A percentile compares a stretch with the other conserved stretches of the same genome.
Evolutionary conservation across 2,797 vertebrate genomes (phyloP).

Genomic region (Taeniopygia guttata): DNA sequence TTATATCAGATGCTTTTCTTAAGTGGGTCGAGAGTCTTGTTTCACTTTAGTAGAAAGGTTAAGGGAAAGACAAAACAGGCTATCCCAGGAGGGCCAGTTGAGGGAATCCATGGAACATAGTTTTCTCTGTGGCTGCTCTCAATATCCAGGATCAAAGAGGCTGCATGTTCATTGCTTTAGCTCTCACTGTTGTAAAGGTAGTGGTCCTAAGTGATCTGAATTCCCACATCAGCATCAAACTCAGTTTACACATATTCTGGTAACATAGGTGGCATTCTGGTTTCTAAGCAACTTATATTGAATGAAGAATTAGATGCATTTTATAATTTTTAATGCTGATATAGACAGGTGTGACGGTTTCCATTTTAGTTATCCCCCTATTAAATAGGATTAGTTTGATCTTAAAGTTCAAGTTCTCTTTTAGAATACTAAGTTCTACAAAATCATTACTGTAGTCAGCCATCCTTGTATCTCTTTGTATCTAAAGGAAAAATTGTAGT

Average conservation of each 20-base stretch:
- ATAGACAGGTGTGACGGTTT: neutral
- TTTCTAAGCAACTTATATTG: neutral
- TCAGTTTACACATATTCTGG: neutral
- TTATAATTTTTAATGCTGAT: conserved; percentile 30
- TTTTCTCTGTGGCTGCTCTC: neutral
- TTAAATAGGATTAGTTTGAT: conserved; percentile 46
- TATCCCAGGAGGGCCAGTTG: neutral
- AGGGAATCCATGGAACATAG: neutral
- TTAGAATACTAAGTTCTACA: neutral
- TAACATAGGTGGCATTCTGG: neutral
- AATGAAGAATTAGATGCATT: neutral
- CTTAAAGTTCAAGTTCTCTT: conserved; percentile 12
- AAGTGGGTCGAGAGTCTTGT: neutral
- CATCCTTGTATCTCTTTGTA: neutral
- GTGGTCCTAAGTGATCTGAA: neutral
- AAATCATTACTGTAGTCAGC: neutral
- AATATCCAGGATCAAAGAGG: neutral
- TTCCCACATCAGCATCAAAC: neutral
- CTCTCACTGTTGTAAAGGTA: neutral
- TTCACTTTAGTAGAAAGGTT: neutral
- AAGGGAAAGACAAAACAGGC: neutral
- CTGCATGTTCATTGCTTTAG: neutral
- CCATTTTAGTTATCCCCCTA: neutral
- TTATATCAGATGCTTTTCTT: neutral
- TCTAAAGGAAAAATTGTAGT: neutral